A percentile compares a stretch with the other conserved stretches of the same genome.
Conservation (phyloP, 2,113 vertebrate species). For the Oryzias curvinotus region DNA sequence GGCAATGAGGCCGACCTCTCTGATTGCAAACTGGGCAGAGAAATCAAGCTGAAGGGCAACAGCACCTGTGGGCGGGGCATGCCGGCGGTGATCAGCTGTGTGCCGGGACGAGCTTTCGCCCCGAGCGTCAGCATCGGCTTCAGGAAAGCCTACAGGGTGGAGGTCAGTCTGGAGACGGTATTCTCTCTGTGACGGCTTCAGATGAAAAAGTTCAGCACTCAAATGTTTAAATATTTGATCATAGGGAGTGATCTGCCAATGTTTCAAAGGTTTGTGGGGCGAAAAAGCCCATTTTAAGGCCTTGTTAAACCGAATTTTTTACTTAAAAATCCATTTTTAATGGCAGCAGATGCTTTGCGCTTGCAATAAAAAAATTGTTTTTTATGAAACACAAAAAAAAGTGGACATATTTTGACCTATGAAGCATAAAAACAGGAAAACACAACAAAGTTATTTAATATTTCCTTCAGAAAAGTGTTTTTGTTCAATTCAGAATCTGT, state of each 20-base stretch:
- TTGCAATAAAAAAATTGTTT: too few relatives aligned
- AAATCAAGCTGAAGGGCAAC: conserved; percentile 70
- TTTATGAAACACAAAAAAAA: too few relatives aligned
- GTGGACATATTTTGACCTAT: too few relatives aligned
- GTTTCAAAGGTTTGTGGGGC: too few relatives aligned
- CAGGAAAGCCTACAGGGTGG: conserved; percentile 90
- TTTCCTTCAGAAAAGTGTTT: not conserved
- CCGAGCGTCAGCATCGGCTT: conserved; percentile 82
- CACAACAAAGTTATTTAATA: not conserved
- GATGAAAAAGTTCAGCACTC: not conserved
- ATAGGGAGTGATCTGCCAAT: too few relatives aligned
- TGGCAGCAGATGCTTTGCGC: too few relatives aligned
- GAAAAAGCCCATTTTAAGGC: too few relatives aligned
- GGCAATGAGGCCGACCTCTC: conserved; percentile 88
- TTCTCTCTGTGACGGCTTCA: not conserved
- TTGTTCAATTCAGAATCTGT: too few relatives aligned
- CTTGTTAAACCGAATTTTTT: too few relatives aligned
- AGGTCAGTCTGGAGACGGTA: conserved; percentile 75
- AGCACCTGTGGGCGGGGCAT: conserved; percentile 81
- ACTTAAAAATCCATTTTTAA: too few relatives aligned
- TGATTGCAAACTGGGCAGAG: conserved; percentile 82
- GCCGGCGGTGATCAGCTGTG: conserved; percentile 90
- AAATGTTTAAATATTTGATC: not conserved
- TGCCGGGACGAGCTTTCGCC: conserved; percentile 87
- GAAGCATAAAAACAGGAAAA: not conserved